phyloP scores from a whole-genome alignment of 2,113 vertebrate genomes.

The Brachypteracias leptosomus region DNA sequence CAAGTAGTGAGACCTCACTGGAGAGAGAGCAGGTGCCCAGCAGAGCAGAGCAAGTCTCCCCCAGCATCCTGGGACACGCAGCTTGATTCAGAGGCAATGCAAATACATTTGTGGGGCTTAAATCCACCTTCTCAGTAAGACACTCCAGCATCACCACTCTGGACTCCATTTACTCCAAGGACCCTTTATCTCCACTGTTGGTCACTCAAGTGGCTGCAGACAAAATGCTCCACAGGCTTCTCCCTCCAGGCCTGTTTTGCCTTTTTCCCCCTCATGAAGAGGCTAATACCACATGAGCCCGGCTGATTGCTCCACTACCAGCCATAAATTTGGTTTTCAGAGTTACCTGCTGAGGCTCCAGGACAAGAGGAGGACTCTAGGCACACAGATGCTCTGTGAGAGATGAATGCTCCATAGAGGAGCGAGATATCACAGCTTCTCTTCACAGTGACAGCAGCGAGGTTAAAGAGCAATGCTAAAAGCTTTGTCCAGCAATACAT shows the following conservation, averaged over 20 bases:
- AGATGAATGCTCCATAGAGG: not conserved
- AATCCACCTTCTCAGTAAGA: not conserved
- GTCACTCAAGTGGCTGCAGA: not conserved
- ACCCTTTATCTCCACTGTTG: too few relatives aligned
- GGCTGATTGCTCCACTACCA: not conserved
- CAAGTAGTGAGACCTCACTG: not conserved
- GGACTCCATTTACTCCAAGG: accelerated
- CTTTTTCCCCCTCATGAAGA: not conserved
- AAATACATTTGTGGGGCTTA: accelerated
- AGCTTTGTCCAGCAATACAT: not conserved
- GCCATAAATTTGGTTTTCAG: not conserved
- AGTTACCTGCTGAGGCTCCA: not conserved
- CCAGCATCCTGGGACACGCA: not conserved
- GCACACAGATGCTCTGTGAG: accelerated
- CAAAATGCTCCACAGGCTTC: not conserved
- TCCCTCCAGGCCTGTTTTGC: not conserved
- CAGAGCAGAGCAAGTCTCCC: not conserved
- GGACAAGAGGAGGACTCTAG: not conserved
- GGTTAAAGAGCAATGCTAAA: not conserved
- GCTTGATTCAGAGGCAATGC: not conserved
- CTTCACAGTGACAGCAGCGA: not conserved
- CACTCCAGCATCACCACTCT: not conserved
- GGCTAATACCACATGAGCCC: not conserved
- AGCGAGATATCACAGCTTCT: not conserved
- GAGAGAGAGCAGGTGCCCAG: not conserved